phyloP scores from a whole-genome alignment of 2,797 vertebrate genomes.

The Pelodytes ibericus region DNA sequence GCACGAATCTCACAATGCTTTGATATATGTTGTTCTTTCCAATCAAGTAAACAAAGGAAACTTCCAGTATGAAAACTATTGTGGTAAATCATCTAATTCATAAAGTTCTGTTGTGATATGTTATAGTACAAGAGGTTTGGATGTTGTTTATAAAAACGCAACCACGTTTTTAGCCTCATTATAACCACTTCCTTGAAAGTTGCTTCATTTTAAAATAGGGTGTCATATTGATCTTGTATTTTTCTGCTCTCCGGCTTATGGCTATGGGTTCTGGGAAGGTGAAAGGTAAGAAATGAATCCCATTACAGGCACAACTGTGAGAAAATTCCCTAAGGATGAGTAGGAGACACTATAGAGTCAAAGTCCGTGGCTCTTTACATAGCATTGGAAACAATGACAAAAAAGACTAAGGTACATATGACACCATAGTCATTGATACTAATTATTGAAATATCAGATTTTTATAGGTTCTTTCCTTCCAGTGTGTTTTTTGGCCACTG shows the following conservation, averaged over 20 bases:
- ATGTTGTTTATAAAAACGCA: neutral
- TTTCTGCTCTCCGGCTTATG: constrained; percentile 40
- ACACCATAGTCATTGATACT: no score
- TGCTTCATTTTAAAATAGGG: neutral
- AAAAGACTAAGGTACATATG: neutral
- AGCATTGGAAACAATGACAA: constrained; percentile 39
- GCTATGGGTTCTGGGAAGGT: constrained; percentile 37
- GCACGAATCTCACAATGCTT: neutral
- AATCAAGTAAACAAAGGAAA: neutral
- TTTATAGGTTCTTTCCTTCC: no score
- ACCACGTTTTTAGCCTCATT: neutral
- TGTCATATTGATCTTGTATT: constrained; percentile 28
- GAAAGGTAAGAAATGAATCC: constrained; percentile 45
- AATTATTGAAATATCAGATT: no score
- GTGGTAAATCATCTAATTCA: neutral
- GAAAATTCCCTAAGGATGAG: constrained; percentile 47
- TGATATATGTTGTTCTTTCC: neutral
- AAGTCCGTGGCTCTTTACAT: constrained; percentile 27
- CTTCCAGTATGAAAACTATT: neutral
- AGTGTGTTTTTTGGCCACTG: no score
- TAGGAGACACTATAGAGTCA: constrained; percentile 45
- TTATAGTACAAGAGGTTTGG: neutral
- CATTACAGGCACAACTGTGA: constrained; percentile 36
- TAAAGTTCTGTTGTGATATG: neutral
- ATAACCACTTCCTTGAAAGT: neutral